Evolutionary conservation across 2,797 vertebrate species (phyloP).

Genomic region (Rhinella marina): DNA sequence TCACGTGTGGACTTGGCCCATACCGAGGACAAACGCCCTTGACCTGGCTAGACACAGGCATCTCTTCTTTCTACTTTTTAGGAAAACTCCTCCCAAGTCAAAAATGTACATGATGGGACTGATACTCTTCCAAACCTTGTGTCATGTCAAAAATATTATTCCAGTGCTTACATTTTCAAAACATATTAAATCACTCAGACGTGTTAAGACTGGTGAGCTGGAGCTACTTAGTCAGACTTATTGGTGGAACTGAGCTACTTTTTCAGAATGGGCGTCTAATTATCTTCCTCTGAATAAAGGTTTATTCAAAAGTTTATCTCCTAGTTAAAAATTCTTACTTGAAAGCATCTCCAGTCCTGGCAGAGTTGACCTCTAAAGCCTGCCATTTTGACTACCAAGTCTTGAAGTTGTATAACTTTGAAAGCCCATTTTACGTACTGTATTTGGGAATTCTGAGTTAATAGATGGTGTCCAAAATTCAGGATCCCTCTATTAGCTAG

Average conservation of each 20-base stretch:
- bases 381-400: too few relatives aligned
- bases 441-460: too few relatives aligned
- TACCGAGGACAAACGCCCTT: neutral
- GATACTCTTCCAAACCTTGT: slow-evolving; percentile 7
- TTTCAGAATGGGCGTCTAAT: neutral
- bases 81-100: slow-evolving; percentile 19
- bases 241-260: neutral
- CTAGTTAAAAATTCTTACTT: neutral
- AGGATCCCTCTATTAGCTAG: too few relatives aligned
- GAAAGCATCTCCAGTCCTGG: neutral
- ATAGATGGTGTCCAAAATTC: too few relatives aligned
- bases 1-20: neutral
- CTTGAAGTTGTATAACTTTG: too few relatives aligned
- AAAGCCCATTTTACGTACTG: too few relatives aligned
- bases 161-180: neutral
- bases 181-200: slow-evolving; percentile 18
- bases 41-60: neutral
- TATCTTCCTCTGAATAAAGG: neutral
- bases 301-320: neutral
- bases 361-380: neutral
- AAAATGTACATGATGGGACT: neutral
- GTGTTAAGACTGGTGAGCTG: slow-evolving; percentile 20
- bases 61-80: neutral
- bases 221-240: slow-evolving; percentile 2
- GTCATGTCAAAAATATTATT: slow-evolving; percentile 26